Conservation (phyloP, 2,797 vertebrate genomes). For the Cryptoprocta ferox region DNA sequence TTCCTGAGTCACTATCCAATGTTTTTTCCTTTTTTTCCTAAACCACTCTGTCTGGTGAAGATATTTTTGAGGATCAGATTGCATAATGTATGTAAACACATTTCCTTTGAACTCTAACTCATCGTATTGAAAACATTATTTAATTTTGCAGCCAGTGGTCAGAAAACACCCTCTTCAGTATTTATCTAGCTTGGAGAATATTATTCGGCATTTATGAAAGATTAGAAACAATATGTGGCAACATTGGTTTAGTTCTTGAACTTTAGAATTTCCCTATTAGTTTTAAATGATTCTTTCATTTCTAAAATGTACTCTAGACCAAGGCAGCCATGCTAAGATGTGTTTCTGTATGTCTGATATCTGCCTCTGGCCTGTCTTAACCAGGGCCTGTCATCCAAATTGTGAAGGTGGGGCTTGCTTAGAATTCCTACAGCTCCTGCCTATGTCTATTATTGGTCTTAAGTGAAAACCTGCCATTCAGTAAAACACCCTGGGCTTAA, state of each 20-base stretch:
- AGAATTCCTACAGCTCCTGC: not conserved
- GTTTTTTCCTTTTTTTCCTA: not conserved
- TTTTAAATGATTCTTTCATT: not conserved
- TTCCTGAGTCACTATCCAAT: not conserved
- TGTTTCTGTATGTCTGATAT: not conserved
- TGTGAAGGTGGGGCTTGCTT: not conserved
- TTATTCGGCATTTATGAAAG: not conserved
- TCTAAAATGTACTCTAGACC: not conserved
- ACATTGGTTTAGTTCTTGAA: not conserved
- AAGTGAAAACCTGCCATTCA: not conserved
- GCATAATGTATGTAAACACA: not conserved
- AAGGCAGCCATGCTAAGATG: not conserved
- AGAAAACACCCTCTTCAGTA: not conserved
- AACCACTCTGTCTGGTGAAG: not conserved
- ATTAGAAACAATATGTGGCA: not conserved
- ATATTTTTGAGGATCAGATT: not conserved
- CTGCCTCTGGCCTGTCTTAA: not conserved
- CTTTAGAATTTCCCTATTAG: not conserved
- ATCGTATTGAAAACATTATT: not conserved
- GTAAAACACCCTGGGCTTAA: not conserved
- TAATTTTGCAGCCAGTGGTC: not conserved
- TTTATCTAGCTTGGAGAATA: constrained; percentile 18
- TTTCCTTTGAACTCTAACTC: not conserved
- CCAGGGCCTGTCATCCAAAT: not conserved
- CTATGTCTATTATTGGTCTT: not conserved